phyloP scores from a whole-genome alignment of 2,113 vertebrate genomes.

The Grammomys dolichurus region DNA sequence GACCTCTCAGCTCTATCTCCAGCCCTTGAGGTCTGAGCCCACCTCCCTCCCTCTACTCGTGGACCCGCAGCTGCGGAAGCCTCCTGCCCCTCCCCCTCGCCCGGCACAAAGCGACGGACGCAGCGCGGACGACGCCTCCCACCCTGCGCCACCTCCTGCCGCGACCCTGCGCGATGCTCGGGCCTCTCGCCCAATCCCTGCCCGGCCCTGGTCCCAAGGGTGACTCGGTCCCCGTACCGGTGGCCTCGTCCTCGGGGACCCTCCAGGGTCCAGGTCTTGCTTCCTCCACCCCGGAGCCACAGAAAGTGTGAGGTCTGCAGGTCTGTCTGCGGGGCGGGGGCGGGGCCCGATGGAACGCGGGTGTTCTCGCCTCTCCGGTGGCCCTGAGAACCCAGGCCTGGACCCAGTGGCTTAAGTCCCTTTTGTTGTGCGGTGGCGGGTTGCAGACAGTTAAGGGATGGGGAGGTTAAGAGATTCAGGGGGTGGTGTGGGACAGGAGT shows the following conservation, averaged over 20 bases:
- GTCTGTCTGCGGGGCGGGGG: background rate
- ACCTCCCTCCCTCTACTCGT: background rate
- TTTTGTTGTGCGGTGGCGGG: conserved; percentile 69
- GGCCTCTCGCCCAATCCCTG: background rate
- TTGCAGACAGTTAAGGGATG: background rate
- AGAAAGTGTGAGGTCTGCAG: conserved; percentile 74
- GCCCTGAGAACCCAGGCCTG: background rate
- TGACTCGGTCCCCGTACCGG: background rate
- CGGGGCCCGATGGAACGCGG: background rate
- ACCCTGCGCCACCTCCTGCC: background rate
- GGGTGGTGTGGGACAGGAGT: background rate
- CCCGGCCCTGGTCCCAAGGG: background rate
- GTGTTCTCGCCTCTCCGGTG: conserved; percentile 19
- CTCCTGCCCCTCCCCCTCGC: conserved; percentile 49
- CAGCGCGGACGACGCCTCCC: background rate
- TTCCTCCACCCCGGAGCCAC: conserved; percentile 11
- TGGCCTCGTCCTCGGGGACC: background rate
- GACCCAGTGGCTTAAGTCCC: conserved; percentile 64
- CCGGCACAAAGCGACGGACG: background rate
- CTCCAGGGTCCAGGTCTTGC: background rate
- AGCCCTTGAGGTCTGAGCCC: background rate
- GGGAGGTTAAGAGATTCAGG: background rate
- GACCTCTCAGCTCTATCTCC: background rate
- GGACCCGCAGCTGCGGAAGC: background rate
- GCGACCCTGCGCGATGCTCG: background rate